Evolutionary conservation across 2,797 vertebrate genomes (phyloP), one percentile per base, ranked within the genome.

Genomic region (Catharus ustulatus): DNA sequence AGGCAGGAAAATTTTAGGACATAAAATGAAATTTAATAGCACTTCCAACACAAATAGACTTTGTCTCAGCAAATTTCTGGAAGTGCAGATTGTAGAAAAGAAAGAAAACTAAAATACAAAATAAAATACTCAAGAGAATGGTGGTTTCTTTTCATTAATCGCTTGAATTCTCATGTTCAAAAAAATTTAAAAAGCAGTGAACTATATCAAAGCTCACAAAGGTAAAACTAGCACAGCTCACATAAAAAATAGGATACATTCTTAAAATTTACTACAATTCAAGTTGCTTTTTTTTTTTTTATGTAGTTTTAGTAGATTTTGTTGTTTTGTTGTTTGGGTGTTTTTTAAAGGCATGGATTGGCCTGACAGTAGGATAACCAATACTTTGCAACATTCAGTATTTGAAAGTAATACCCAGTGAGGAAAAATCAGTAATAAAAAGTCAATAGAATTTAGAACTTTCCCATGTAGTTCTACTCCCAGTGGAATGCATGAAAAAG

Each of bases 281-380:
- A 71, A 52, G 20, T n/a, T n/a, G 10, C 8, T 32, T 1, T 22
- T 4, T 20, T 45, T 49, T 52, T 49, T 46, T 34, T 27, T 30
- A 29, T 55, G 13, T 13, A 20, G 11, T 49, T 75, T 52, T 40
- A 24, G 15, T 18, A 16, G 5, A 7, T 42, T 54, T 55, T 21
- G 3, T 30, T 58, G 22, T 0, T 38, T 66, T 5, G 4, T 2
- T 48, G 21, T 57, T 57, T 13, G 21, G 18, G 7, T 0, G 54
- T 18, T 49, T 79, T 34, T 64, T 54, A 52, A 89, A 67, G 20
- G 17, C 12, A n/a, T 23, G 9, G 26, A 49, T 13, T 81, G 36
- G 30, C 69, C 48, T 78, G 40, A 59, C 19, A 76, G 75, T 74
- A 66, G 17, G 10, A 51, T 22, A 84, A 69, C 36, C 51, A 62